Percentiles rank a stretch among this genome's conserved stretches.
These are phyloP conservation scores for Bombus confusus DNA, from an alignment of 1,140 invertebrate species.

Conservation along the genomic window DNA sequence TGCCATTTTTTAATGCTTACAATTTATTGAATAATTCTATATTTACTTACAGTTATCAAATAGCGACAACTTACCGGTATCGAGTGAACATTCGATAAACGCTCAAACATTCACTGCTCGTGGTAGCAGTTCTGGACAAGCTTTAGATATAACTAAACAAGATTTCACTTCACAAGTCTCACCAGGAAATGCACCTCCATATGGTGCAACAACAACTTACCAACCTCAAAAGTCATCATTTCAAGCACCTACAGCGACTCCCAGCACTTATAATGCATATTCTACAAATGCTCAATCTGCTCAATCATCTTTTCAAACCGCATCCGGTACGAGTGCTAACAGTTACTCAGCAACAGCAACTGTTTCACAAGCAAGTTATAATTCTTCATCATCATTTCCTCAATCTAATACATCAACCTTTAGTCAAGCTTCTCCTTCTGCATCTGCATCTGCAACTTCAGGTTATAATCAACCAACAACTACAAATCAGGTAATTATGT, in stretches of 20 bases:
- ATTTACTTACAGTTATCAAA: slow-evolving; percentile 69
- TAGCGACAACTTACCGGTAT: slow-evolving; percentile 72
- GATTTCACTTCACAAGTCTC: slow-evolving; percentile 77
- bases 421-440: slow-evolving; percentile 77
- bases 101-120: slow-evolving; percentile 74
- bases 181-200: slow-evolving; percentile 73
- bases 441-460: slow-evolving; percentile 73
- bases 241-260: slow-evolving; percentile 72
- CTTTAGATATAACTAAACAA: slow-evolving; percentile 75
- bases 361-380: slow-evolving; percentile 77
- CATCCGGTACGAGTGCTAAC: slow-evolving; percentile 75
- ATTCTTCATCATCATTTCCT: slow-evolving; percentile 76
- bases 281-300: slow-evolving; percentile 74
- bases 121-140: slow-evolving; percentile 66
- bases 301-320: slow-evolving; percentile 75
- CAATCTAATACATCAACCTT: slow-evolving; percentile 78
- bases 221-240: slow-evolving; percentile 78
- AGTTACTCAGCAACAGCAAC: slow-evolving; percentile 77
- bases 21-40: slow-evolving; percentile 1
- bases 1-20: not conserved
- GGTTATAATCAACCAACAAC: slow-evolving; percentile 78
- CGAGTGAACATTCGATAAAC: slow-evolving; percentile 74
- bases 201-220: slow-evolving; percentile 72
- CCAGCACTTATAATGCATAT: slow-evolving; percentile 77
- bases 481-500: slow-evolving; percentile 73